Conservation (phyloP, 2,797 vertebrate genomes). For the Octomys mimax region DNA sequence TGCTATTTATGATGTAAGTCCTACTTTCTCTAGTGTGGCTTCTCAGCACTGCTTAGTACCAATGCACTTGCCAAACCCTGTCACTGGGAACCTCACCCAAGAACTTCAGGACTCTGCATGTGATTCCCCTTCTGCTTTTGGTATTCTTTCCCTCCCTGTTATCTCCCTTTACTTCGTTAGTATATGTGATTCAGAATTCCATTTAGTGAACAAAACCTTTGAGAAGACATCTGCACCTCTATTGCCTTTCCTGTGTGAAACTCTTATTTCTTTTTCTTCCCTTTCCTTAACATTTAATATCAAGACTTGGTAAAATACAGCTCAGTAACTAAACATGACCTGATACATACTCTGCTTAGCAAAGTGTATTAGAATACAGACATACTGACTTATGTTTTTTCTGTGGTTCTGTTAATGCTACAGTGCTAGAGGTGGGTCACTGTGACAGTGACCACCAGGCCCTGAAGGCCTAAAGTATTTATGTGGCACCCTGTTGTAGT, state of each 20-base stretch:
- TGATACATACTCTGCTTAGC: background rate
- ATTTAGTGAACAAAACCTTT: background rate
- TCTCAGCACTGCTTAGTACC: background rate
- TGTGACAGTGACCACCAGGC: background rate
- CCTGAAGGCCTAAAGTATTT: background rate
- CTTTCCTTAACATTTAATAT: background rate
- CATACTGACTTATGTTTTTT: background rate
- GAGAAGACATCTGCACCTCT: background rate
- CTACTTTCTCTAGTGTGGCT: background rate
- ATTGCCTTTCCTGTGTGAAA: background rate
- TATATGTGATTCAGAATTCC: background rate
- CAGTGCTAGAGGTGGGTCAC: background rate
- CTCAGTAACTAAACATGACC: background rate
- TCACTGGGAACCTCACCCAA: background rate
- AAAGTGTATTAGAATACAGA: background rate
- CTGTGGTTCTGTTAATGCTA: background rate
- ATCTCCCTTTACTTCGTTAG: background rate
- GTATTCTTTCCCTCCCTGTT: background rate
- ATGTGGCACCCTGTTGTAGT: background rate
- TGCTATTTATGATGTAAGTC: too few relatives aligned
- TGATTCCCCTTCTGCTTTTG: background rate
- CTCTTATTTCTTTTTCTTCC: background rate
- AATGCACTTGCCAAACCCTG: background rate
- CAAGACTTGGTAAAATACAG: background rate
- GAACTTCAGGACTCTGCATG: too few relatives aligned